Conservation (phyloP, 2,113 vertebrate species). For the Xiphophorus couchianus region DNA sequence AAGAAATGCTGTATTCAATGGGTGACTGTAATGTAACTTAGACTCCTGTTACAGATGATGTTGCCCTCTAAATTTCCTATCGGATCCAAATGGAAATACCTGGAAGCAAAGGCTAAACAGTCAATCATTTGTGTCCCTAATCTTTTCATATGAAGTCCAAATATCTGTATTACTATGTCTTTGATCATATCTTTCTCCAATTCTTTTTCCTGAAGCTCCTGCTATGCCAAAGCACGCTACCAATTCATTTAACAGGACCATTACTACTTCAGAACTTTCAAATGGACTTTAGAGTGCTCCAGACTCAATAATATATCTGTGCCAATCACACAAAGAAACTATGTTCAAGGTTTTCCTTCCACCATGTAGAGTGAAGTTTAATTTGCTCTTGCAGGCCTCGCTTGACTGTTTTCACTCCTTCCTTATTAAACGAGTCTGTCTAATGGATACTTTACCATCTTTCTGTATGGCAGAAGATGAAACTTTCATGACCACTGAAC, state of each 20-base stretch:
- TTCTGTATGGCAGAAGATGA: slow-evolving; percentile 46
- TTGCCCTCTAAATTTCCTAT: too few species aligned
- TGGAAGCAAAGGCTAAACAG: too few species aligned
- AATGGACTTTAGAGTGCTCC: slow-evolving; percentile 11
- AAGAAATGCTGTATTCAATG: too few species aligned
- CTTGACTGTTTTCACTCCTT: slow-evolving; percentile 8
- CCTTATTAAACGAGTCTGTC: slow-evolving; percentile 54
- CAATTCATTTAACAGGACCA: background rate
- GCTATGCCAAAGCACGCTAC: background rate
- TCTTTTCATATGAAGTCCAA: too few species aligned
- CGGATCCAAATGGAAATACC: too few species aligned
- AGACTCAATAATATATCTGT: slow-evolving; percentile 20
- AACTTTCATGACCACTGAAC: slow-evolving; percentile 64
- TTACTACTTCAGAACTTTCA: background rate
- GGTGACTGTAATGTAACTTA: too few species aligned
- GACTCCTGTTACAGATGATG: too few species aligned
- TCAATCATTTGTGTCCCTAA: too few species aligned
- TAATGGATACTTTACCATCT: slow-evolving; percentile 52
- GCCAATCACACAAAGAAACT: slow-evolving; percentile 5
- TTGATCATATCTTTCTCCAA: too few species aligned
- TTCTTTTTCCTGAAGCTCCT: background rate
- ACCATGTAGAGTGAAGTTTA: slow-evolving; percentile 21
- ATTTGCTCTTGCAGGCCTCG: background rate
- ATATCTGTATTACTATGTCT: too few species aligned
- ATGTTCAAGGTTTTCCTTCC: slow-evolving; percentile 41